These are phyloP conservation scores for Lates japonicus DNA, from an alignment of 2,797 vertebrate species.

Conservation along the genomic window DNA sequence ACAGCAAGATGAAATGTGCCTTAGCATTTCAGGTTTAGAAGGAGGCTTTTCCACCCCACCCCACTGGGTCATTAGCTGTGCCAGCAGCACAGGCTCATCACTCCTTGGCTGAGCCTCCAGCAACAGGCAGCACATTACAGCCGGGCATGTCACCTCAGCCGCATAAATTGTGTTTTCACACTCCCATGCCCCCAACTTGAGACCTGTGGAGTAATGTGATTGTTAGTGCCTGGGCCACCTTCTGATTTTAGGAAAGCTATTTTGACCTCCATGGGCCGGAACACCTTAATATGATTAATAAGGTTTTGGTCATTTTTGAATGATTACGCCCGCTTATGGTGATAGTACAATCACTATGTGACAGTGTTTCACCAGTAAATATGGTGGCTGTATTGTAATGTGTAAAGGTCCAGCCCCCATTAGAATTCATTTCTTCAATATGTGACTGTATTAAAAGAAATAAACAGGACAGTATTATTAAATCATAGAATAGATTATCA, in stretches of 20 bases:
- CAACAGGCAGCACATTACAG: slow-evolving; percentile 39
- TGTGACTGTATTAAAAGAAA: slow-evolving; percentile 28
- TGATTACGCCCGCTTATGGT: background rate
- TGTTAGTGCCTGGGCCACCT: slow-evolving; percentile 35
- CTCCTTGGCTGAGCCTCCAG: slow-evolving; percentile 35
- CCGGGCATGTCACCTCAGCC: slow-evolving; percentile 41
- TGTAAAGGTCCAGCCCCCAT: background rate
- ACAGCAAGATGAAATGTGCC: slow-evolving; percentile 16
- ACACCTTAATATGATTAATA: slow-evolving; percentile 5
- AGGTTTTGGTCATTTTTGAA: background rate
- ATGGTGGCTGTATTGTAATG: slow-evolving; percentile 9
- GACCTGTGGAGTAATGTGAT: slow-evolving; percentile 39
- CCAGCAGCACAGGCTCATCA: slow-evolving; percentile 36
- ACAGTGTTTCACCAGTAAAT: background rate
- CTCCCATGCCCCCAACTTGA: slow-evolving; percentile 29
- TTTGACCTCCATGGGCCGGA: slow-evolving; percentile 8
- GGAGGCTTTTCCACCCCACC: slow-evolving; percentile 37
- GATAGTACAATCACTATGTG: background rate
- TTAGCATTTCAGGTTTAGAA: background rate
- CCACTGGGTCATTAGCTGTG: slow-evolving; percentile 27
- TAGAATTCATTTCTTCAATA: slow-evolving; percentile 11
- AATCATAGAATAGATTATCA: slow-evolving; percentile 39
- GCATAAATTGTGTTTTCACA: slow-evolving; percentile 49
- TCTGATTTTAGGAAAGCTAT: slow-evolving; percentile 31
- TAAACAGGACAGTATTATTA: slow-evolving; percentile 27